A percentile compares a stretch with the other conserved stretches of the same genome.
Conservation (phyloP, 2,888 invertebrate species). For the Catonia carolina region DNA sequence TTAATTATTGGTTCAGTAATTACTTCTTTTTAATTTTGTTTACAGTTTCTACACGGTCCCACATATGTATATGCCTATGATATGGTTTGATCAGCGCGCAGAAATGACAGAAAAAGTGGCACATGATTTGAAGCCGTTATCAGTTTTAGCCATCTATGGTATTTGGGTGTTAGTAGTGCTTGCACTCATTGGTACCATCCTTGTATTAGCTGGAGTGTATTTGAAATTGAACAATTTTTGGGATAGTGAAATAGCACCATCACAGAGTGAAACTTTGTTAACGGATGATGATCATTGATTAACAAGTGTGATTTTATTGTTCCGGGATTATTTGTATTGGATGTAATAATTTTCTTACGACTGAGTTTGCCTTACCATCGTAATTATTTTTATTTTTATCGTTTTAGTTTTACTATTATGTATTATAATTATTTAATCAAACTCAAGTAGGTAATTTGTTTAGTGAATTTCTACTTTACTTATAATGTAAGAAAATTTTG, state of each 20-base stretch:
- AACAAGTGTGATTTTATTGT: too few relatives aligned
- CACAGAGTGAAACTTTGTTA: neutral
- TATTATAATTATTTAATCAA: too few relatives aligned
- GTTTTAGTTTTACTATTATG: too few relatives aligned
- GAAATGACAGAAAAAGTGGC: constrained; percentile 52
- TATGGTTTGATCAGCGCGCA: constrained; percentile 72
- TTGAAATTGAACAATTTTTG: neutral
- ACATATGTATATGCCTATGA: constrained; percentile 61
- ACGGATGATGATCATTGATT: constrained; percentile 3
- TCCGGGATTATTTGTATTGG: too few relatives aligned
- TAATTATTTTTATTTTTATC: too few relatives aligned
- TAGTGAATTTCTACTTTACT: too few relatives aligned
- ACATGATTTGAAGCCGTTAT: constrained; percentile 47
- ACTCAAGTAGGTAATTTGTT: too few relatives aligned
- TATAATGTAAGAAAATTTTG: too few relatives aligned
- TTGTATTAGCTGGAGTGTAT: constrained; percentile 3
- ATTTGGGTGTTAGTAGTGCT: constrained; percentile 14
- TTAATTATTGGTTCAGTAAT: too few relatives aligned
- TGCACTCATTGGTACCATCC: constrained; percentile 2
- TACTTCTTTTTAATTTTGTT: constrained; percentile 27
- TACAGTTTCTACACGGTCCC: constrained; percentile 64
- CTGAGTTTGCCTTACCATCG: too few relatives aligned
- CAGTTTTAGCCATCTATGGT: constrained; percentile 6
- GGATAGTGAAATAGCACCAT: too few relatives aligned
- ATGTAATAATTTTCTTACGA: too few relatives aligned